Percentiles rank a stretch among this genome's conserved stretches.
These are phyloP conservation scores for Cremastinae sp. DNA, from an alignment of 2,888 invertebrate genomes.

Conservation along the genomic window DNA sequence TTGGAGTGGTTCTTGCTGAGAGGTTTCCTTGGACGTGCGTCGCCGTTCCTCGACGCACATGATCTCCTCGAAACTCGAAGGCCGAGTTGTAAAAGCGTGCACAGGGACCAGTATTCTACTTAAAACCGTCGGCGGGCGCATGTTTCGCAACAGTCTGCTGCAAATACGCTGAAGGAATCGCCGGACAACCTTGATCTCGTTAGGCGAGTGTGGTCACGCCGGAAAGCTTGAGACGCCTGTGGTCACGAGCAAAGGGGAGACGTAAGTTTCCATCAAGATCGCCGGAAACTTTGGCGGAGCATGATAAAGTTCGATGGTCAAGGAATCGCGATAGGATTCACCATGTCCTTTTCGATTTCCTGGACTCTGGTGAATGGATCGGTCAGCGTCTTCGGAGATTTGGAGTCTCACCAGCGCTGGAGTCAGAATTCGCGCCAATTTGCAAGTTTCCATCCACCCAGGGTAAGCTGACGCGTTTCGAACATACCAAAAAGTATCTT, in stretches of 20 bases:
- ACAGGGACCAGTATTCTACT: no score
- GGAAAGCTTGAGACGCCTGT: slow-evolving; percentile 15
- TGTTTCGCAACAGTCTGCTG: slow-evolving; percentile 18
- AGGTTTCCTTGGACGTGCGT: no score
- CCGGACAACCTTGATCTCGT: slow-evolving; percentile 36
- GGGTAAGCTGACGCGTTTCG: slow-evolving; percentile 11
- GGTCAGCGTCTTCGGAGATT: slow-evolving; percentile 53
- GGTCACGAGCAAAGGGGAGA: slow-evolving; percentile 14
- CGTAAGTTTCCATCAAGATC: slow-evolving; percentile 48
- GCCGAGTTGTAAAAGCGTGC: neutral
- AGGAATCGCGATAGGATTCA: slow-evolving; percentile 1
- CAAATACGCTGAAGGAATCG: slow-evolving; percentile 14
- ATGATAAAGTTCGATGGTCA: slow-evolving; percentile 5
- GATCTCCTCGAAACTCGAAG: neutral
- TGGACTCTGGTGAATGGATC: slow-evolving; percentile 38
- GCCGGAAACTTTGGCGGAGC: slow-evolving; percentile 31
- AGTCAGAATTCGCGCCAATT: slow-evolving; percentile 44
- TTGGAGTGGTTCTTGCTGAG: no score
- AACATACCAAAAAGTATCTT: slow-evolving; percentile 31
- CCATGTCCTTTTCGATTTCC: slow-evolving; percentile 26
- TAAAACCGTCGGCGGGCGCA: slow-evolving; percentile 15
- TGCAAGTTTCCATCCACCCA: slow-evolving; percentile 35
- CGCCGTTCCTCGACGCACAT: no score
- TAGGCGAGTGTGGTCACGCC: slow-evolving; percentile 11
- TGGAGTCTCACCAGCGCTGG: slow-evolving; percentile 8